A percentile compares a stretch with the other conserved stretches of the same genome.
These are phyloP conservation scores for Neolamprologus cancellatus DNA, from an alignment of 2,113 vertebrate genomes.

Conservation along the genomic window DNA sequence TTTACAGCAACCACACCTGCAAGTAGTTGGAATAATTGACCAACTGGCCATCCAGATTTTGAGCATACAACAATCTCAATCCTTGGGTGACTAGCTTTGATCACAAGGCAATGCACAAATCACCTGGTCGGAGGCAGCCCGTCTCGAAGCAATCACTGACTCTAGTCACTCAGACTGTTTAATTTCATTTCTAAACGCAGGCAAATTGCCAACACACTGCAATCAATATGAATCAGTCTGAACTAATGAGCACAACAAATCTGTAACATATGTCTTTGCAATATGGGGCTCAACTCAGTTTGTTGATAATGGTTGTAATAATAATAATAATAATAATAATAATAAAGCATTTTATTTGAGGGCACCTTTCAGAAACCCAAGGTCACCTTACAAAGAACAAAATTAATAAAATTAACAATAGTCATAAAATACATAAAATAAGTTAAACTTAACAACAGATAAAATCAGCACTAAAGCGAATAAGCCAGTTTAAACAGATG, in stretches of 20 bases:
- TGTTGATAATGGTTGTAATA: background rate
- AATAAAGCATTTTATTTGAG: background rate
- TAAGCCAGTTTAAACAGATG: background rate
- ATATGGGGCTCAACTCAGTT: background rate
- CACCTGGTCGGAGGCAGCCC: background rate
- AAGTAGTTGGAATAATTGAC: background rate
- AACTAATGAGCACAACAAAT: background rate
- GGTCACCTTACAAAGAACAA: background rate
- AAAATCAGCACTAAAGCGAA: accelerated
- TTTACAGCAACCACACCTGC: background rate
- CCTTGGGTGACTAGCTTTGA: background rate
- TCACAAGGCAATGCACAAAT: background rate
- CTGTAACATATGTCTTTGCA: background rate
- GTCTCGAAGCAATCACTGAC: background rate
- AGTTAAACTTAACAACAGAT: background rate
- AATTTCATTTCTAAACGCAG: background rate
- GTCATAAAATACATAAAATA: background rate
- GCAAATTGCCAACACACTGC: background rate
- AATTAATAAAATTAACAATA: background rate
- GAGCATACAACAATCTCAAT: background rate
- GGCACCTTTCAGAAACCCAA: background rate
- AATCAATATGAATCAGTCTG: background rate
- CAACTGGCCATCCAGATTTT: background rate
- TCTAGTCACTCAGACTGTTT: background rate
- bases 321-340: background rate